Evolutionary conservation across 2,888 invertebrate species (phyloP).

Genomic region (Morpho achilles): DNA sequence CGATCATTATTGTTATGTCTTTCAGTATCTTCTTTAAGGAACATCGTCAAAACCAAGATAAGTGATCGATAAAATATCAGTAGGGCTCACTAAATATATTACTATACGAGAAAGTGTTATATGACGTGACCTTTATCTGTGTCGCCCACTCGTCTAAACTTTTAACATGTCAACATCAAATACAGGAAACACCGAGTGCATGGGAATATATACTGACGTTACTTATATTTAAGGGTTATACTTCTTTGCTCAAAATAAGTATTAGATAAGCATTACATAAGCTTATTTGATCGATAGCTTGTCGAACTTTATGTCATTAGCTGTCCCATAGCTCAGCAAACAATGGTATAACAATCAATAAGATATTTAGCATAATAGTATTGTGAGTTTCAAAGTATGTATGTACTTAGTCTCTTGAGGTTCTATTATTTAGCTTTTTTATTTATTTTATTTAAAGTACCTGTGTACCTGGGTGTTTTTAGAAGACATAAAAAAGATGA

Average conservation of each 20-base stretch:
- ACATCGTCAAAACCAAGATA: not conserved
- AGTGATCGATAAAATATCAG: not conserved
- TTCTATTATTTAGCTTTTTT: too few relatives aligned
- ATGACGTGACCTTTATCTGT: constrained; percentile 48
- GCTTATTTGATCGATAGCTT: constrained; percentile 31
- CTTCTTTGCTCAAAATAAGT: constrained; percentile 11
- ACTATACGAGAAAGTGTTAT: constrained; percentile 47
- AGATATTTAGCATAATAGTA: too few relatives aligned
- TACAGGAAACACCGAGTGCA: constrained; percentile 10
- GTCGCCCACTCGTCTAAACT: constrained; percentile 47
- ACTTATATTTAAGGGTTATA: constrained; percentile 12
- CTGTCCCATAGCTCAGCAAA: constrained; percentile 27
- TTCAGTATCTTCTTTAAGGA: not conserved
- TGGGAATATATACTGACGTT: constrained; percentile 16
- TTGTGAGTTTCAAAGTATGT: too few relatives aligned
- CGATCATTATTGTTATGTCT: too few relatives aligned
- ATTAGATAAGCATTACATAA: constrained; percentile 34
- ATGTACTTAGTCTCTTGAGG: too few relatives aligned
- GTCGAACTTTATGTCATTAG: constrained; percentile 22
- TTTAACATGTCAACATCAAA: constrained; percentile 16
- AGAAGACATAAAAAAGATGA: too few relatives aligned
- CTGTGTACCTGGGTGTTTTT: too few relatives aligned
- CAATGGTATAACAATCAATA: constrained; percentile 13
- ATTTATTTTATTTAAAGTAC: too few relatives aligned
- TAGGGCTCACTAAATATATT: constrained; percentile 33